Conservation (phyloP, 2,797 vertebrate species). For the Acomys russatus region DNA sequence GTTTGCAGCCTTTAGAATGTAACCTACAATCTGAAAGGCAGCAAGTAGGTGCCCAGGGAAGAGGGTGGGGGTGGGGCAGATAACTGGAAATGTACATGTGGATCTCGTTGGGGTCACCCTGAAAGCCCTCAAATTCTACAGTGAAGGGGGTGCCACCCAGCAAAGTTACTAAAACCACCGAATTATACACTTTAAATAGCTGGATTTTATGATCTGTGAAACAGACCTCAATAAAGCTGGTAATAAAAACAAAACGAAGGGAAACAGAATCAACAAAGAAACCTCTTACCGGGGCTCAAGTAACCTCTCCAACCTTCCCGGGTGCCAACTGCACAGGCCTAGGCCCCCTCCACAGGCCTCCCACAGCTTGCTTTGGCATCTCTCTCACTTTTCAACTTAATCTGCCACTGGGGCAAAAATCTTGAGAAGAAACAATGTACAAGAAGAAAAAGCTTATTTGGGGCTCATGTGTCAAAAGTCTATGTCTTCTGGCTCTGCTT, state of each 20-base stretch:
- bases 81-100: not conserved
- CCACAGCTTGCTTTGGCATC: not conserved
- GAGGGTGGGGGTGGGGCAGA: not conserved
- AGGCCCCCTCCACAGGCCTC: not conserved
- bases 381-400: not conserved
- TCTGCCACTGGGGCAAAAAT: not conserved
- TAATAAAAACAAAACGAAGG: conserved; percentile 43
- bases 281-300: not conserved
- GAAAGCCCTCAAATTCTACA: not conserved
- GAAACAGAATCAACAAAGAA: not conserved
- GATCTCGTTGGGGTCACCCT: not conserved
- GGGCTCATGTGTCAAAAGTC: too few relatives aligned
- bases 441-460: not conserved
- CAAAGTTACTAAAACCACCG: conserved; percentile 50
- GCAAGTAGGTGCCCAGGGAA: not conserved
- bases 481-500: too few relatives aligned
- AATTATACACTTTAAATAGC: conserved; percentile 17
- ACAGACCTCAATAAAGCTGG: conserved; percentile 38
- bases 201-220: conserved; percentile 64
- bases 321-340: not conserved
- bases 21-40: not conserved
- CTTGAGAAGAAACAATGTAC: not conserved
- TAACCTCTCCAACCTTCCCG: not conserved
- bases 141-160: not conserved
- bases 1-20: not conserved